phyloP scores from a whole-genome alignment of 64 coral and sea anemone species.

The Platygyra sinensis region DNA sequence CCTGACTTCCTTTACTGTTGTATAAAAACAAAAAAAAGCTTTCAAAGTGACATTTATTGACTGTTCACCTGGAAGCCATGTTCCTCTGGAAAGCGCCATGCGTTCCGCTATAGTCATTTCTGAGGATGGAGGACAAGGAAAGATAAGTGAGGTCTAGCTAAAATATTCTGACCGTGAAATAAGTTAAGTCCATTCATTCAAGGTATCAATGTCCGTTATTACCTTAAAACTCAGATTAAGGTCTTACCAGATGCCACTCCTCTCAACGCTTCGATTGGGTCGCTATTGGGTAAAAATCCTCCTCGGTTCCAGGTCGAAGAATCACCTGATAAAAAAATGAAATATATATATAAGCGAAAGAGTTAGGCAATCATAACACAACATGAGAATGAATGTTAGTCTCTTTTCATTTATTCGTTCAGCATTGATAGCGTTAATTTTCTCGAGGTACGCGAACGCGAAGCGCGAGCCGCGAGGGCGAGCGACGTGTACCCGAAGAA shows the following conservation, averaged over 20 bases:
- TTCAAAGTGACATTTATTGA: no score
- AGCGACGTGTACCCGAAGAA: no score
- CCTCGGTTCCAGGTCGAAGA: neutral
- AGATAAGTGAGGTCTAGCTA: neutral
- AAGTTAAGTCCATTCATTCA: no score
- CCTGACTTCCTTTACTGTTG: neutral
- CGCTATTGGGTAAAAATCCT: neutral
- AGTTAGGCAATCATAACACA: neutral
- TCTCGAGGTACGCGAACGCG: no score
- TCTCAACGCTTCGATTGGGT: neutral
- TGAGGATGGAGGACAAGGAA: neutral
- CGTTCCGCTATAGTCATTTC: neutral
- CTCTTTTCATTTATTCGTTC: no score
- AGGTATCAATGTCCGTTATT: neutral
- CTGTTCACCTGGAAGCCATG: constrained; percentile 16
- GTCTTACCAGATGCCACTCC: neutral
- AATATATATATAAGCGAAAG: neutral
- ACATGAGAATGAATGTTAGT: no score
- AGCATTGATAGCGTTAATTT: no score
- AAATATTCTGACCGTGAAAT: no score
- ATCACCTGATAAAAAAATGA: neutral
- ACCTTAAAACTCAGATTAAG: neutral
- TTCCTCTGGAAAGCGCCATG: neutral
- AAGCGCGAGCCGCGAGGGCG: no score
- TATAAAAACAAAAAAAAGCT: neutral